Evolutionary conservation across 2,797 vertebrate species (phyloP), one percentile per base, ranked within the genome.

Genomic region (Gymnocypris eckloni): DNA sequence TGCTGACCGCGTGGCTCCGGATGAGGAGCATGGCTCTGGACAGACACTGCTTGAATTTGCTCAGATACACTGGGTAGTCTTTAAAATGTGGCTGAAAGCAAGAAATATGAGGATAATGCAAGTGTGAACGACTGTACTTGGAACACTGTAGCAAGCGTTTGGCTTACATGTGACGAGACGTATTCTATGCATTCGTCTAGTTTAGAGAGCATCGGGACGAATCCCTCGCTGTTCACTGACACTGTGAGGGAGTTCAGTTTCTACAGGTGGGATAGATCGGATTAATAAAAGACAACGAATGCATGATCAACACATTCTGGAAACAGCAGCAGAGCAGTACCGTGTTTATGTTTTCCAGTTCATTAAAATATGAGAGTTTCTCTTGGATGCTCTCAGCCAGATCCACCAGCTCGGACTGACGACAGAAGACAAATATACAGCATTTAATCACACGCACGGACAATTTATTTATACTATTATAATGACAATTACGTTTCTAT

Each of bases 341-440:
- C 90, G 98, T 97, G 91, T 97, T 99, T 89, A 99, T 97, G 91
- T 95, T 97, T 92, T 99, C 98, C 89, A 99, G 91, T 90, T 99
- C 98, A 78, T 99, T 99, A 92, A 99, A 99, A 91, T 99, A 99
- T 1, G 98, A 99, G 79, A 99, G 96, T 89, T 99, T 99, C 92
- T 99, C 98, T 91, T 99, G 97, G 89, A 99, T 98, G 92, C 95
- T 98, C 93, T 98, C 97, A 79, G 98, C 98, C 91, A 99, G 90
- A 89, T 98, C 96, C 90, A 99, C 97, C 72, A 99, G 96, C 87
- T 98, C 97, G 0, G 97, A 96, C 98, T 99, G 91, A 89, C 3
- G 0, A 73, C 87, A 87, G 89, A 83, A 76, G 45, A 48, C 1
- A 59, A 84, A 78, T 15, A 45, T 0, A 16, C 8, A 45, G 0